Conservation (phyloP, 2,888 invertebrate species). For the Pandemis cinnamomeana region DNA sequence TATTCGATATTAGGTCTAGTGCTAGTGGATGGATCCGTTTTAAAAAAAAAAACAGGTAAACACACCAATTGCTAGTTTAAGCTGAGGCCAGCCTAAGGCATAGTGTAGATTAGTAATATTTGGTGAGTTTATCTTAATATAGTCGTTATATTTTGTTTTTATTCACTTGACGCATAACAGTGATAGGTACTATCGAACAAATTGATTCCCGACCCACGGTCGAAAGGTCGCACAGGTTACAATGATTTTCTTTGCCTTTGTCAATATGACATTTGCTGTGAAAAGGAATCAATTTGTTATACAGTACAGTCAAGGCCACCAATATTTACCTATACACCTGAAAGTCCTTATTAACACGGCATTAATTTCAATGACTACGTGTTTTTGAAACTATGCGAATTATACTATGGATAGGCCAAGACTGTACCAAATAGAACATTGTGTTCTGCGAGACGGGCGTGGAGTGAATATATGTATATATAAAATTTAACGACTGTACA, state of each 20-base stretch:
- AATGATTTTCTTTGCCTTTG: too few species aligned
- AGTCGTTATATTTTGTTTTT: background rate
- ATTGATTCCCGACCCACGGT: too few species aligned
- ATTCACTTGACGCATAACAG: background rate
- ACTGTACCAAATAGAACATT: background rate
- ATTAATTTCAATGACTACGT: too few species aligned
- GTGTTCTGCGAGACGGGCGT: background rate
- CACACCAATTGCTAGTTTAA: constrained; percentile 10
- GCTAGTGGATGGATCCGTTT: background rate
- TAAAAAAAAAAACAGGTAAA: background rate
- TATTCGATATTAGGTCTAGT: background rate
- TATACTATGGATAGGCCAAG: too few species aligned
- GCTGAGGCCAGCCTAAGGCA: background rate
- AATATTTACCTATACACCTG: too few species aligned
- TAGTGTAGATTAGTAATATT: constrained; percentile 5
- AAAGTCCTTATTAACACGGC: too few species aligned
- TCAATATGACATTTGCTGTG: too few species aligned
- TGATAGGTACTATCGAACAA: background rate
- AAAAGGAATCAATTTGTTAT: too few species aligned
- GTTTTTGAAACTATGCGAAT: too few species aligned
- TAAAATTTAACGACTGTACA: background rate
- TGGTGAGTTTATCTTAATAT: constrained; percentile 10
- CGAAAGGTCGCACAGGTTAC: too few species aligned
- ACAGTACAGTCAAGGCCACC: background rate
- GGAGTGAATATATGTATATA: background rate